Conservation (phyloP, 2,113 vertebrate species). For the Muscicapa adusta region DNA sequence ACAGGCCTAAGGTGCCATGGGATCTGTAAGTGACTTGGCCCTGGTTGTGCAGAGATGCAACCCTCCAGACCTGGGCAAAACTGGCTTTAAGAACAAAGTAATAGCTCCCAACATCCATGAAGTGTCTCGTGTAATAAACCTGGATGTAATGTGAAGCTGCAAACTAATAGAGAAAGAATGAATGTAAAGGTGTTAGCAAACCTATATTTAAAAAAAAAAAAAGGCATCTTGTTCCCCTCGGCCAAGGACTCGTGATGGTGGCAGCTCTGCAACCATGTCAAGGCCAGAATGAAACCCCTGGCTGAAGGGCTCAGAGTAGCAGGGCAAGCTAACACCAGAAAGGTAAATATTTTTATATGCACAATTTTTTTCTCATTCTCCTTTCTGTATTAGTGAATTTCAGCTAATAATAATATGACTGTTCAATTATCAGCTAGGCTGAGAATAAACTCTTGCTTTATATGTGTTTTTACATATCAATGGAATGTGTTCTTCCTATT, state of each 20-base stretch:
- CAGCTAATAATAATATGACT: background rate
- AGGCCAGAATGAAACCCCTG: background rate
- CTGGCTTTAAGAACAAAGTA: background rate
- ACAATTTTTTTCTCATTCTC: fast-evolving
- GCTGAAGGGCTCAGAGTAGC: background rate
- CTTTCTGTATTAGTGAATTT: background rate
- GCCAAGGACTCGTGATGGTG: background rate
- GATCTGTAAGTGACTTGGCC: fast-evolving
- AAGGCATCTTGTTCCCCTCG: background rate
- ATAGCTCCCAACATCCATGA: too few species aligned
- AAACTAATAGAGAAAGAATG: background rate
- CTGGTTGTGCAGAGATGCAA: background rate
- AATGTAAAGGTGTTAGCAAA: background rate
- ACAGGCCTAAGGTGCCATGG: fast-evolving
- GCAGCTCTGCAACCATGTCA: background rate
- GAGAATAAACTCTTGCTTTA: background rate
- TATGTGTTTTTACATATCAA: background rate
- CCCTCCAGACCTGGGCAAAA: background rate
- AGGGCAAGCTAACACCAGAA: background rate
- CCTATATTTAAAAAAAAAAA: fast-evolving
- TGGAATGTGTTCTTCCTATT: background rate
- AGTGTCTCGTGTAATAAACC: background rate
- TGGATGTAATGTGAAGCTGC: background rate
- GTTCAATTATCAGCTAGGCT: background rate
- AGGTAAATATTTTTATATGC: background rate